Evolutionary conservation across 2,888 invertebrate species (phyloP), one percentile per base, ranked within the genome.

Genomic region (Lissonota sp.): DNA sequence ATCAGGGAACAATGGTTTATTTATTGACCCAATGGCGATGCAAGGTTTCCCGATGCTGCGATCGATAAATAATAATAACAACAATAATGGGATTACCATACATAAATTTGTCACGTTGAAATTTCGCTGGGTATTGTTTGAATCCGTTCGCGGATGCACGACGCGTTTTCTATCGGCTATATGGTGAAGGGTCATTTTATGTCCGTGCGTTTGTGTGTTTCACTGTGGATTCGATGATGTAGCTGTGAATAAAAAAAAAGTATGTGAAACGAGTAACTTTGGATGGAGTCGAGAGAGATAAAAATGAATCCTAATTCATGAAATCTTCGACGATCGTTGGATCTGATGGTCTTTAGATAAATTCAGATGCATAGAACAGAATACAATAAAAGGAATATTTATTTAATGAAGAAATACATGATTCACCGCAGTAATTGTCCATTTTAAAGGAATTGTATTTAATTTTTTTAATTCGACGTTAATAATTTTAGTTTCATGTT

Each of bases 241-340:
- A 7, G 72, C 53, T 49, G n/a, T 12, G 49, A 49, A 49, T 8
- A 49, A 49, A 26, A 44, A 42, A 74, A 74, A 42, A 62, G 60
- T 75, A 51, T 53, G 67, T 51, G n/a, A 53, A 44, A 26, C 67
- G 16, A 42, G 26, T 69, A 75, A 69, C 42, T 69, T 44, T 62
- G 26, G 26, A 26, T 26, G 26, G 26, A 26, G 1, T 26, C 26
- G 3, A 26, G 3, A 64, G 64, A 55, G 12, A 49, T 44, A 42
- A 44, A 57, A 57, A 58, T 16, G 26, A 10, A 63, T 44, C 14
- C 46, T 16, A 49, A 10, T 44, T 26, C 46, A 26, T 26, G 12
- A 58, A 46, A 39, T 37, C n/a, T 42, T 46, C 26, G 39, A 58
- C 16, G 46, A 58, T 39, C 39, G 37, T 39, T 5, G 37, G 7